A percentile compares a stretch with the other conserved stretches of the same genome.
Evolutionary conservation across 2,797 vertebrate species (phyloP).

Genomic region (Micrastur ruficollis): DNA sequence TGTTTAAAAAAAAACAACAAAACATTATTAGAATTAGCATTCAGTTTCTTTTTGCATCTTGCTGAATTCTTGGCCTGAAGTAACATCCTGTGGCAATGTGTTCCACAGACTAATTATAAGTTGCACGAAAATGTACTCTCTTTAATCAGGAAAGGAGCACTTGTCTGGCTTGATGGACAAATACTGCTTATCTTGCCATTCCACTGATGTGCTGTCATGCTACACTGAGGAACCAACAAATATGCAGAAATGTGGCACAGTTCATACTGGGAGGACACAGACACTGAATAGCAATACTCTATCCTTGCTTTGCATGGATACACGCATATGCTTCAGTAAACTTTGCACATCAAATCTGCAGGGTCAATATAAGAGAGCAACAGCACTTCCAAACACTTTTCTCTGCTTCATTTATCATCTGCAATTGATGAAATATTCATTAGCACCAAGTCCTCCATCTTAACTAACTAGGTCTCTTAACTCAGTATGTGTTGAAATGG

Average conservation of each 20-base stretch:
- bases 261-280: not conserved
- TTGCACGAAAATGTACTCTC: conserved; percentile 20
- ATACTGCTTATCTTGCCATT: conserved; percentile 20
- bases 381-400: not conserved
- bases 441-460: not conserved
- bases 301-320: not conserved
- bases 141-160: conserved; percentile 1
- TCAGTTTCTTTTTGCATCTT: not conserved
- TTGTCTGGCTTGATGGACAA: conserved; percentile 35
- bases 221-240: not conserved
- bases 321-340: not conserved
- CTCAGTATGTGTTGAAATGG: not conserved
- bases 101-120: conserved; percentile 35
- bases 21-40: conserved; percentile 19
- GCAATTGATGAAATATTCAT: conserved; percentile 18
- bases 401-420: conserved; percentile 8
- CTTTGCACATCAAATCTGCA: not conserved
- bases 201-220: not conserved
- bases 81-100: not conserved
- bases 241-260: not conserved
- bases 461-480: not conserved
- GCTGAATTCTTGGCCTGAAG: not conserved
- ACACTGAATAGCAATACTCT: not conserved
- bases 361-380: not conserved
- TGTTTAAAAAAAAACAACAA: conserved; percentile 21